Evolutionary conservation across 2,888 invertebrate genomes (phyloP).

Genomic region (Hyppa rectilinea): DNA sequence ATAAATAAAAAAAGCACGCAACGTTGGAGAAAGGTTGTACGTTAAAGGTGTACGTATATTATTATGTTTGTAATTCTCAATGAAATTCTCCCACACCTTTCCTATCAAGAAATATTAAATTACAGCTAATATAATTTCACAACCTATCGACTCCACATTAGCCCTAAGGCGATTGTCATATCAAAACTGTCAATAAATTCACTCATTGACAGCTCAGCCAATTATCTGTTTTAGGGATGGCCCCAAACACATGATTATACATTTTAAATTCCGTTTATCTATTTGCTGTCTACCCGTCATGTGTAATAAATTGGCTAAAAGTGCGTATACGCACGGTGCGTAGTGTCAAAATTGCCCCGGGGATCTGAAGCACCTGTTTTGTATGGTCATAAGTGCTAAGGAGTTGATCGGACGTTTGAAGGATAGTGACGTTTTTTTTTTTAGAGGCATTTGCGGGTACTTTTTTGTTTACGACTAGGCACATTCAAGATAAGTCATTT

Average conservation of each 20-base stretch:
- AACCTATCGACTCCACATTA: slow-evolving; percentile 1
- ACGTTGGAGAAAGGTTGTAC: not conserved
- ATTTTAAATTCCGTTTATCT: slow-evolving; percentile 47
- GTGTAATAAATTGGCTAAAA: slow-evolving; percentile 49
- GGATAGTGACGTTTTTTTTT: not conserved
- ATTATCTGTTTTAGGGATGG: slow-evolving; percentile 41
- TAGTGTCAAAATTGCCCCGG: slow-evolving; percentile 44
- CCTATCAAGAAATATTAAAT: not conserved
- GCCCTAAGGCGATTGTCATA: slow-evolving; percentile 27
- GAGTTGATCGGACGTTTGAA: slow-evolving; percentile 28
- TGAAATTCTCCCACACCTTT: not conserved
- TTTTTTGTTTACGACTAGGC: not conserved
- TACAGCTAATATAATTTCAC: slow-evolving; percentile 9
- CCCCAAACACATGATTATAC: slow-evolving; percentile 42
- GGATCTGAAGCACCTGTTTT: slow-evolving; percentile 46
- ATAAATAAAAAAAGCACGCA: too few species aligned
- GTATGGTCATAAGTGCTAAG: slow-evolving; percentile 12
- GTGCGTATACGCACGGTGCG: slow-evolving; percentile 33
- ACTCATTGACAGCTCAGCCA: slow-evolving; percentile 37
- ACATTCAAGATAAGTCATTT: too few species aligned
- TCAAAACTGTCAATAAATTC: slow-evolving; percentile 21
- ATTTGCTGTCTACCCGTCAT: slow-evolving; percentile 35
- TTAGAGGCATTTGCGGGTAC: too few species aligned
- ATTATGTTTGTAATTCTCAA: not conserved
- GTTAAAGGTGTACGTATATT: too few species aligned